Percentiles rank a stretch among this genome's conserved stretches.
These are phyloP conservation scores for Sarcophaga caerulescens DNA, from an alignment of 2,888 invertebrate genomes.

Conservation along the genomic window DNA sequence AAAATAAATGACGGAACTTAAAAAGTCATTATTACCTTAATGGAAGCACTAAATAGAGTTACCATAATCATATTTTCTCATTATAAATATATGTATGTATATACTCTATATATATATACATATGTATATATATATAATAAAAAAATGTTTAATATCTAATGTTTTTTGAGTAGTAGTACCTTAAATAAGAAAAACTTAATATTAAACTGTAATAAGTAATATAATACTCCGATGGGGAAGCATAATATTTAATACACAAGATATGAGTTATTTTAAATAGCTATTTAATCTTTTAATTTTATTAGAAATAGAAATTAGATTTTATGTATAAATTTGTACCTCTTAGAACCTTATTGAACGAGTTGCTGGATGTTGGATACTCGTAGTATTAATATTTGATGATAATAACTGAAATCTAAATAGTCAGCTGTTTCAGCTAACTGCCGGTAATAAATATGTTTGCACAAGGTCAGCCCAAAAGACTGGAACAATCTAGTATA, in stretches of 20 bases:
- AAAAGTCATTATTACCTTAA: neutral
- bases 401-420: neutral
- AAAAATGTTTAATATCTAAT: neutral
- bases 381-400: slow-evolving; percentile 8
- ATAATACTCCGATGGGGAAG: neutral
- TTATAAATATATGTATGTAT: neutral
- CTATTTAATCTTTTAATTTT: too few species aligned
- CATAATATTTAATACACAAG: too few species aligned
- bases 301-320: neutral
- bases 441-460: neutral
- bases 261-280: too few species aligned
- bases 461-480: neutral
- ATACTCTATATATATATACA: slow-evolving; percentile 15
- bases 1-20: neutral
- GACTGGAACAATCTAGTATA: neutral
- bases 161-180: neutral
- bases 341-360: slow-evolving; percentile 32
- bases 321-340: slow-evolving; percentile 27
- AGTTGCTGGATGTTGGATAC: slow-evolving; percentile 17
- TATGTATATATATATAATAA: neutral
- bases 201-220: neutral
- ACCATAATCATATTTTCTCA: neutral
- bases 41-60: slow-evolving; percentile 31
- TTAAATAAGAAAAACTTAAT: neutral
- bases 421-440: neutral